These are phyloP conservation scores for Aythya baeri DNA, from an alignment of 2,113 vertebrate species.

Conservation along the genomic window DNA sequence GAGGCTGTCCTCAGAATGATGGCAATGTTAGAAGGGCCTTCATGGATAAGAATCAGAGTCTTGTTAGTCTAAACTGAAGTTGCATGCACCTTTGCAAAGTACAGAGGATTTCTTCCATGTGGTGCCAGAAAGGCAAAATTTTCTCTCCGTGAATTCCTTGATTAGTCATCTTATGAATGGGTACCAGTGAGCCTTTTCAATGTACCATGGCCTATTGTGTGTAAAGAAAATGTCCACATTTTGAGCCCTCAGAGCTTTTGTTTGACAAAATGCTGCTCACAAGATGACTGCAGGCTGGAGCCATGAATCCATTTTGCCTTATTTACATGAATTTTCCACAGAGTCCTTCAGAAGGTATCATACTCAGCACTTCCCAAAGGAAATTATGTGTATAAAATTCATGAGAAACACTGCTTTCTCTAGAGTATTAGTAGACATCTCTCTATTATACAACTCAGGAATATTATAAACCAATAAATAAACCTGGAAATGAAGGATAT, in stretches of 20 bases:
- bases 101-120: fast-evolving
- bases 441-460: constrained; percentile 42
- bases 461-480: constrained; percentile 54
- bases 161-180: neutral
- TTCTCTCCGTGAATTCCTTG: neutral
- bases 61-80: neutral
- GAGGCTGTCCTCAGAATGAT: too few relatives aligned
- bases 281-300: constrained; percentile 34
- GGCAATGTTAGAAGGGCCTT: neutral
- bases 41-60: neutral
- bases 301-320: constrained; percentile 49
- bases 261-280: constrained; percentile 1
- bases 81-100: neutral
- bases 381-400: constrained; percentile 64
- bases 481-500: constrained; percentile 32
- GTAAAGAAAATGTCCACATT: neutral
- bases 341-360: constrained; percentile 53
- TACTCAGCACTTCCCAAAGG: constrained; percentile 53
- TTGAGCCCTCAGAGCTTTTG: neutral
- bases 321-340: constrained; percentile 66
- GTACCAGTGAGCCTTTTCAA: neutral
- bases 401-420: constrained; percentile 54
- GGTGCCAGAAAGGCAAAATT: neutral
- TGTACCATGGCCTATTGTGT: neutral
- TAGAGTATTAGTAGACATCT: constrained; percentile 48